Evolutionary conservation across 2,113 vertebrate genomes (phyloP), one percentile per base, ranked within the genome.

Genomic region (Tachysurus fulvidraco): DNA sequence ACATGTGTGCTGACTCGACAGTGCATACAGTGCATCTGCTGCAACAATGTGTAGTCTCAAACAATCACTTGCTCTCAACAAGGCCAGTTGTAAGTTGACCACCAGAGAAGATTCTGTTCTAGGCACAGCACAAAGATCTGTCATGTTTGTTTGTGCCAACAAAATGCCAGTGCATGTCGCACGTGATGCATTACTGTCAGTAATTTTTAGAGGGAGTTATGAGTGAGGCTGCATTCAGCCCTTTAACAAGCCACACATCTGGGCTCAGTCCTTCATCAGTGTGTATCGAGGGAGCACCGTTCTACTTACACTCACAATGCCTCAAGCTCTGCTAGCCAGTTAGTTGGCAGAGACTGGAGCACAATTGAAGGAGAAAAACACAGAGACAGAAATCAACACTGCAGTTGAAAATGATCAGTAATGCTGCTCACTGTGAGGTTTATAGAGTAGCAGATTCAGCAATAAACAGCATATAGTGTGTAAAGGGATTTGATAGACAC

Each of bases 381-480:
- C 74, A 65, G 30, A 81, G 52, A 30, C 30, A 11, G 13, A 50
- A 46, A 30, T 81, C 30, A 17, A 41, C 84, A 30, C n/a, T 46
- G 46, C 41, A 83, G 81, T 60, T 65, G 81, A 83, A 83, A 65
- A 65, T 64, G 41, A 82, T 65, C 81, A 65, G 81, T 83, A 65
- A 83, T 83, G 60, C 60, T 83, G 21, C 23, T 65, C 41, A 50
- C 44, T 83, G 81, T 65, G 41, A 65, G 13, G 59, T 46, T 6
- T 50, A 60, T 19, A 50, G 80, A 50, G 23, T 16, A n/a, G 41
- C 80, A 64, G 12, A 81, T 25, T 60, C 79, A 44, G 11, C 57
- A 44, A 62, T 13, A 64, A 64, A 65, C 80, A 46, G 2, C 23
- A n/a, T 46, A 46, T 46, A 80, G 79, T 60, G 30, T 21, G 19